Evolutionary conservation across 2,797 vertebrate genomes (phyloP).

Genomic region (Malurus leucopterus): DNA sequence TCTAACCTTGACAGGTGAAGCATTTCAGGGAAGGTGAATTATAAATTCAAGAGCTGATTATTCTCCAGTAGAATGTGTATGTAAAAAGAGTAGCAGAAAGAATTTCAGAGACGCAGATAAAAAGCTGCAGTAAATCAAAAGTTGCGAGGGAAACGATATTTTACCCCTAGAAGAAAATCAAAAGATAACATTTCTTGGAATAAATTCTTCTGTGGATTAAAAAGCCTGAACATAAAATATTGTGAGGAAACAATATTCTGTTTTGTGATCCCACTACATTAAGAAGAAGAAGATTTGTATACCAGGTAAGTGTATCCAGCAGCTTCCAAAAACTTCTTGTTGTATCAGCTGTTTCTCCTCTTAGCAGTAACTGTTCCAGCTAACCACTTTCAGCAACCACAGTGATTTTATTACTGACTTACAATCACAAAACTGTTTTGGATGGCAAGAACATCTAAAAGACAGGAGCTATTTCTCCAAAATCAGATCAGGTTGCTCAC

Average conservation of each 20-base stretch:
- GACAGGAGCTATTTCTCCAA: not conserved
- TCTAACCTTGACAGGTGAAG: not conserved
- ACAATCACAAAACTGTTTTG: not conserved
- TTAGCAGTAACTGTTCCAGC: not conserved
- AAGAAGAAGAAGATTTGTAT: not conserved
- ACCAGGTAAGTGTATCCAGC: not conserved
- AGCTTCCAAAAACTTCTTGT: not conserved
- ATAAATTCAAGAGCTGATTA: not conserved
- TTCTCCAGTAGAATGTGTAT: not conserved
- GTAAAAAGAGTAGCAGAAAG: not conserved
- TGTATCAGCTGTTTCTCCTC: not conserved
- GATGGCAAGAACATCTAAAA: not conserved
- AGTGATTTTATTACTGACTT: not conserved
- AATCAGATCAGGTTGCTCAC: not conserved
- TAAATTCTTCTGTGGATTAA: not conserved
- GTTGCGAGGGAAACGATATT: not conserved
- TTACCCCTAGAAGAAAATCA: not conserved
- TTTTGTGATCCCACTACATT: not conserved
- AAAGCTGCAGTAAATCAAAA: not conserved
- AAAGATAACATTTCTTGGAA: not conserved
- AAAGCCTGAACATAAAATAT: fast-evolving
- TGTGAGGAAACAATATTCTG: not conserved
- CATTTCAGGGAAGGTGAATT: not conserved
- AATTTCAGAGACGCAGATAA: not conserved
- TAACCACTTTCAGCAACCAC: not conserved